phyloP scores from a whole-genome alignment of 1,140 invertebrate species.

The Lamellibrachia luymesi region DNA sequence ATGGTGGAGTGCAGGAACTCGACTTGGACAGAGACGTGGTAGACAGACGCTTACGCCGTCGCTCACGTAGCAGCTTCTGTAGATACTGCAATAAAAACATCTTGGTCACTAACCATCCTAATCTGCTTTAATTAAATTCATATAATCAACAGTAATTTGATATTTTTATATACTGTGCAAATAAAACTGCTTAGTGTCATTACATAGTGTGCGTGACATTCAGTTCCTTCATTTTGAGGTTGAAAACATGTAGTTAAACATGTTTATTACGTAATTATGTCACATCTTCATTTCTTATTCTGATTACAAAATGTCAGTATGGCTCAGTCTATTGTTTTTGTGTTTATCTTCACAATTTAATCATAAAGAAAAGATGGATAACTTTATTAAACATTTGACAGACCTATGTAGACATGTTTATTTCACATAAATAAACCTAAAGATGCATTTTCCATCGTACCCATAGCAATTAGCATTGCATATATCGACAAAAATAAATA shows the following conservation, averaged over 20 bases:
- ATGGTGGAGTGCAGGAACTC: not conserved
- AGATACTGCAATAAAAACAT: constrained; percentile 9
- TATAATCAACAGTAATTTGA: not conserved
- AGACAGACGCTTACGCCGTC: constrained; percentile 7
- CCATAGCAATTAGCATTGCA: too few species aligned
- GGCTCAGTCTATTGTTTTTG: not conserved
- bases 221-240: not conserved
- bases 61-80: not conserved
- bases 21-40: not conserved
- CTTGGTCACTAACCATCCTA: not conserved
- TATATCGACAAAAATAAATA: not conserved
- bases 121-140: not conserved
- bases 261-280: not conserved
- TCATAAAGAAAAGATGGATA: not conserved
- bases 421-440: not conserved
- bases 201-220: not conserved
- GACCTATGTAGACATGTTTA: not conserved
- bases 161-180: not conserved
- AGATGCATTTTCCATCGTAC: not conserved
- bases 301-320: not conserved
- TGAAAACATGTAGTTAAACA: not conserved
- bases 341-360: not conserved
- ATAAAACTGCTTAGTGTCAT: not conserved
- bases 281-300: not conserved
- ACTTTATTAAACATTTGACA: not conserved